phyloP scores from a whole-genome alignment of 2,797 vertebrate species.

The Pempheris klunzingeri region DNA sequence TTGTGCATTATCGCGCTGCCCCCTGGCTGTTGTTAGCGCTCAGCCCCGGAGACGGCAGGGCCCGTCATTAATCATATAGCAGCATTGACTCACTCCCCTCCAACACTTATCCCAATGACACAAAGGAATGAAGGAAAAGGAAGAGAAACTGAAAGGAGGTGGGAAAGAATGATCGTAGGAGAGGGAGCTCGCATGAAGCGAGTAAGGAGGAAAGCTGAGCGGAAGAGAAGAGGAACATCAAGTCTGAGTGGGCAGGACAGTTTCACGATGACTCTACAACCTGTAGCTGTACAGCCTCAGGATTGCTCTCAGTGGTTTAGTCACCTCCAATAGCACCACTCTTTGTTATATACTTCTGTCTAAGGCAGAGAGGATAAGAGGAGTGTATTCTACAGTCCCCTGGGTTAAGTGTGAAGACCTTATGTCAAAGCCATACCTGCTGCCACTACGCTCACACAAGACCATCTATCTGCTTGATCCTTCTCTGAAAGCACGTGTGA shows the following conservation, averaged over 20 bases:
- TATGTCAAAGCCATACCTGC: conserved; percentile 66
- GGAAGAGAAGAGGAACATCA: conserved; percentile 26
- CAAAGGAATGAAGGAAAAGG: conserved; percentile 62
- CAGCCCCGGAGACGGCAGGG: conserved; percentile 75
- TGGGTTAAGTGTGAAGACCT: conserved; percentile 62
- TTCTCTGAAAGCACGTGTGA: conserved; percentile 50
- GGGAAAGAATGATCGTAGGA: background rate
- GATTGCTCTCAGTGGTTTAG: conserved; percentile 14
- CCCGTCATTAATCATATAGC: conserved; percentile 81
- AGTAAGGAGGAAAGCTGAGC: conserved; percentile 20
- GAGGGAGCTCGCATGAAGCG: background rate
- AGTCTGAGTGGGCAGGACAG: conserved; percentile 24
- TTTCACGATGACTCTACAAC: conserved; percentile 30
- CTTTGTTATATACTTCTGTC: conserved; percentile 32
- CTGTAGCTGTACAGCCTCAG: conserved; percentile 47
- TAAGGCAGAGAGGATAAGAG: conserved; percentile 44
- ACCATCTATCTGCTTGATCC: conserved; percentile 76
- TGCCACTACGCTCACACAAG: conserved; percentile 62
- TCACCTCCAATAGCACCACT: conserved; percentile 2
- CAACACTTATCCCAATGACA: conserved; percentile 74
- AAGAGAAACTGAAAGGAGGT: conserved; percentile 39
- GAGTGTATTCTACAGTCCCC: conserved; percentile 46
- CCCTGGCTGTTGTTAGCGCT: conserved; percentile 82
- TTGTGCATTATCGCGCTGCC: conserved; percentile 83
- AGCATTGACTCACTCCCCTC: conserved; percentile 68